Evolutionary conservation across 1,140 invertebrate species (phyloP).

Genomic region (Neocloeon triangulifer): DNA sequence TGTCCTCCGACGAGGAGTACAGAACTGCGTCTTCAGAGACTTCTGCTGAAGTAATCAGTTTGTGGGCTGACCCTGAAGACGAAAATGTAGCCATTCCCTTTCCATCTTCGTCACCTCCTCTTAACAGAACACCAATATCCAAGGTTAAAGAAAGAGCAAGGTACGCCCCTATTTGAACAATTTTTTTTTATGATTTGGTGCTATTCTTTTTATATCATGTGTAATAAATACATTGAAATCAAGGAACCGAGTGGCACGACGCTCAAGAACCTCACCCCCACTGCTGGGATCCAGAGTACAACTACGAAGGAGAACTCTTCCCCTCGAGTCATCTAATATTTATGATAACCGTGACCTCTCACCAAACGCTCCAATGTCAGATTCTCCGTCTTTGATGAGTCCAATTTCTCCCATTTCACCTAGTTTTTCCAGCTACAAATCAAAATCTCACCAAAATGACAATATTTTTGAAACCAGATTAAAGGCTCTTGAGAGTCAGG

Average conservation of each 20-base stretch:
- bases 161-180: too few species aligned
- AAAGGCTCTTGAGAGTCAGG: not conserved
- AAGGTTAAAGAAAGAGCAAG: conserved; percentile 54
- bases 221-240: too few species aligned
- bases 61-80: not conserved
- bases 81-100: conserved; percentile 11
- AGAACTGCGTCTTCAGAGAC: conserved; percentile 66
- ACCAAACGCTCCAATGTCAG: too few species aligned
- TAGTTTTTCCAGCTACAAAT: not conserved
- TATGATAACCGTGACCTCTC: too few species aligned
- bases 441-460: not conserved
- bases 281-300: too few species aligned
- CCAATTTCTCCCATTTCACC: not conserved
- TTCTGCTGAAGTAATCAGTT: not conserved
- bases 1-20: conserved; percentile 68
- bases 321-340: too few species aligned
- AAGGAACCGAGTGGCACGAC: too few species aligned
- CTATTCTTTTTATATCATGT: too few species aligned
- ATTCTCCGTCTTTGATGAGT: not conserved
- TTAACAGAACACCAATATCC: conserved; percentile 42
- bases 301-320: too few species aligned
- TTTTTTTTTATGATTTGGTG: too few species aligned
- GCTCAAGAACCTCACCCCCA: too few species aligned
- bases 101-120: conserved; percentile 48
- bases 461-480: not conserved